Conservation (phyloP, 2,888 invertebrate species). For the Beris chalybata region DNA sequence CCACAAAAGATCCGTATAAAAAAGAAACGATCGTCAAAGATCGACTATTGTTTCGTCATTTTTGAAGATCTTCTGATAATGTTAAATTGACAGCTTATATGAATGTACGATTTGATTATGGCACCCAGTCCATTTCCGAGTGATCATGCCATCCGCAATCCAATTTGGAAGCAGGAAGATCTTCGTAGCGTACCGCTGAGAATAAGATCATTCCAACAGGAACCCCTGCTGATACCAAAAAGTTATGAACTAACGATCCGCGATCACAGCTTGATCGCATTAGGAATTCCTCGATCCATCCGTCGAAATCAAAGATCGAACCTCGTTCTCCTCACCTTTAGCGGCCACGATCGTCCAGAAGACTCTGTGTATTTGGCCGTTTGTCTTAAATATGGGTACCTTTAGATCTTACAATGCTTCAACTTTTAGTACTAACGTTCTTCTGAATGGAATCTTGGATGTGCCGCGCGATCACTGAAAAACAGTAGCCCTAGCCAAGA, state of each 20-base stretch:
- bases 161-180: conserved; percentile 28
- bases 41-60: too few relatives aligned
- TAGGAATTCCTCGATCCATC: conserved; percentile 16
- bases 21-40: background rate
- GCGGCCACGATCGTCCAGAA: background rate
- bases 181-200: conserved; percentile 11
- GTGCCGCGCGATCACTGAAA: conserved; percentile 34
- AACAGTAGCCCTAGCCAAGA: conserved; percentile 39
- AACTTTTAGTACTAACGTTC: conserved; percentile 1
- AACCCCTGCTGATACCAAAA: conserved; percentile 33
- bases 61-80: background rate
- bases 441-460: too few relatives aligned
- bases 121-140: conserved; percentile 14
- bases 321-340: background rate
- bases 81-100: conserved; percentile 11
- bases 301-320: background rate
- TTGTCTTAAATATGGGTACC: too few relatives aligned
- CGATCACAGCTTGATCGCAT: conserved; percentile 37
- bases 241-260: conserved; percentile 33
- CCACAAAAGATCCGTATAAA: too few relatives aligned
- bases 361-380: background rate
- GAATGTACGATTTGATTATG: conserved; percentile 12
- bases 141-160: conserved; percentile 25
- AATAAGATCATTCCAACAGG: conserved; percentile 31
- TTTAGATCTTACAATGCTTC: background rate